phyloP scores from a whole-genome alignment of 2,797 vertebrate genomes.

The Tinamus major region DNA sequence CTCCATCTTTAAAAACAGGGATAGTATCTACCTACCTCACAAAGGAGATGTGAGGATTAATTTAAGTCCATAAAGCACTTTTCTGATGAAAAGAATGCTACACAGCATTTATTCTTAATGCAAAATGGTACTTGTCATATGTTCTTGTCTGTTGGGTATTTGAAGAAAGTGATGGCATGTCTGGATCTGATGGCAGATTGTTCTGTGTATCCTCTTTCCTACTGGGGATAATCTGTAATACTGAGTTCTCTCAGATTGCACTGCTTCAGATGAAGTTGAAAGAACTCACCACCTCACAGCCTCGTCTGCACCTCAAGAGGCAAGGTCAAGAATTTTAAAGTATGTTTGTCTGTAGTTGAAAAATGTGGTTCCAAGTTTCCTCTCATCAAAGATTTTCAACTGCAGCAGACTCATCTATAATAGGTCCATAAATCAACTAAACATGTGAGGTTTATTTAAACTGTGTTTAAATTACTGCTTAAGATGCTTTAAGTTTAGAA shows the following conservation, averaged over 20 bases:
- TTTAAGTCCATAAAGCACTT: slow-evolving; percentile 32
- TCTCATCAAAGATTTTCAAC: slow-evolving; percentile 31
- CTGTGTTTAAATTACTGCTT: slow-evolving; percentile 52
- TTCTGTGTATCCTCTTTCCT: neutral
- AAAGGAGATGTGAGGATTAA: slow-evolving; percentile 47
- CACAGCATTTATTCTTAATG: slow-evolving; percentile 44
- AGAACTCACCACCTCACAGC: neutral
- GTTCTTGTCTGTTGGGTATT: slow-evolving; percentile 38
- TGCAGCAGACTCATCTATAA: slow-evolving; percentile 37
- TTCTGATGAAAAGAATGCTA: slow-evolving; percentile 32
- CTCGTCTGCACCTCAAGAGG: slow-evolving; percentile 16
- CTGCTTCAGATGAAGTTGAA: slow-evolving; percentile 38
- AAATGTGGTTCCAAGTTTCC: slow-evolving; percentile 24
- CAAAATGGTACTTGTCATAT: slow-evolving; percentile 41
- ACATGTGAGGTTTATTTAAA: slow-evolving; percentile 54
- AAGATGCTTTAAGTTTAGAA: slow-evolving; percentile 59
- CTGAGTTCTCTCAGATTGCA: slow-evolving; percentile 12
- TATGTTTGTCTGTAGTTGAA: slow-evolving; percentile 55
- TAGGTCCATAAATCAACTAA: slow-evolving; percentile 39
- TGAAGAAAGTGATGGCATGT: slow-evolving; percentile 24
- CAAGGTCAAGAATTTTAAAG: slow-evolving; percentile 58
- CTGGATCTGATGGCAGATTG: slow-evolving; percentile 21
- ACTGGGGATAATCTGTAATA: slow-evolving; percentile 33
- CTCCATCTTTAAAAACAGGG: slow-evolving; percentile 21
- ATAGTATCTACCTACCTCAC: slow-evolving; percentile 24